Evolutionary conservation across 2,797 vertebrate species (phyloP).

Genomic region (Sparus aurata): DNA sequence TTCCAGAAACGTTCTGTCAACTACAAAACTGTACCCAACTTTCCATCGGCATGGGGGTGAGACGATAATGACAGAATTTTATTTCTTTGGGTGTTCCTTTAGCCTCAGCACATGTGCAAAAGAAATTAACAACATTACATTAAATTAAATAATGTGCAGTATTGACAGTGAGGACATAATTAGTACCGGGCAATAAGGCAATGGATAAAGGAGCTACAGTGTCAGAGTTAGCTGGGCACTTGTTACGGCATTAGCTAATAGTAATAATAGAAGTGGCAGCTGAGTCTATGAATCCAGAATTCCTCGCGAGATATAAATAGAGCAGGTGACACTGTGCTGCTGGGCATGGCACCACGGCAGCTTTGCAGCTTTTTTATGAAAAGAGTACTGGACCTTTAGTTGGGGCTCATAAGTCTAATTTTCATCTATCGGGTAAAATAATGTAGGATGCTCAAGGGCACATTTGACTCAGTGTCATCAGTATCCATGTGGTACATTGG

Average conservation of each 20-base stretch:
- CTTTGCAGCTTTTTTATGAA: conserved; percentile 69
- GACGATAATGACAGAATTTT: too few species aligned
- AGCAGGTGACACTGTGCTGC: conserved; percentile 72
- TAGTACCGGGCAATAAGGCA: conserved; percentile 64
- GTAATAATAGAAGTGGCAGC: conserved; percentile 86
- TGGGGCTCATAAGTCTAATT: conserved; percentile 18
- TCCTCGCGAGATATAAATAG: conserved; percentile 83
- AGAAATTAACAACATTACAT: conserved; percentile 6
- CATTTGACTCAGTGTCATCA: conserved; percentile 37
- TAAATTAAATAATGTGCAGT: conserved; percentile 20
- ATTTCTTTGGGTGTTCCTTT: too few species aligned
- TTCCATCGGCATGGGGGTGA: too few species aligned
- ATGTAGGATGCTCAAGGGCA: conserved; percentile 23
- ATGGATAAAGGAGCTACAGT: conserved; percentile 64
- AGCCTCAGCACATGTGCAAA: not conserved
- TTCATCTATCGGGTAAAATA: conserved; percentile 43
- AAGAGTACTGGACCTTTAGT: conserved; percentile 41
- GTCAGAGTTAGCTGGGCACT: conserved; percentile 74
- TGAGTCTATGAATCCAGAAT: conserved; percentile 85
- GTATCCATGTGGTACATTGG: conserved; percentile 39
- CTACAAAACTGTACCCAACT: too few species aligned
- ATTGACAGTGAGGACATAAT: conserved; percentile 73
- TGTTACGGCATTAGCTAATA: conserved; percentile 84
- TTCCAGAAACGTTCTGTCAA: too few species aligned
- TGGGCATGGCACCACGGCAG: conserved; percentile 62